Conservation (phyloP, 2,113 vertebrate genomes). For the Rostratula benghalensis region DNA sequence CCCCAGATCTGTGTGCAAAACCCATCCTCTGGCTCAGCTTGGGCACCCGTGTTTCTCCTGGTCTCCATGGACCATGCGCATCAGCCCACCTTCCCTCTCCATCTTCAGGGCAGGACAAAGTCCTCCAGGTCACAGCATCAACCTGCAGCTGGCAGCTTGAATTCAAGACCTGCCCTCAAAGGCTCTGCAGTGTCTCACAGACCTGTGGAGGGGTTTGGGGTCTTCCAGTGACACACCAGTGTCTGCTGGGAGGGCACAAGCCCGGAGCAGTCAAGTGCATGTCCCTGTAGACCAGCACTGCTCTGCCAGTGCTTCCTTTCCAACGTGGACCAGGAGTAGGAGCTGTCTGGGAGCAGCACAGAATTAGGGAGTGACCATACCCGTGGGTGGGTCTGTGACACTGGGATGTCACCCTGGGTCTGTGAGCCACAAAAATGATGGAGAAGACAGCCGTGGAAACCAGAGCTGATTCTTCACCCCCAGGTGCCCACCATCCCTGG, state of each 20-base stretch:
- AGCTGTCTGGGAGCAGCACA: not conserved
- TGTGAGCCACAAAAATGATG: rapidly evolving
- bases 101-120: not conserved
- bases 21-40: not conserved
- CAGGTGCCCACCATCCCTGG: not conserved
- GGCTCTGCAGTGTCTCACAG: not conserved
- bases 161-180: not conserved
- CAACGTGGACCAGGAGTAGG: not conserved
- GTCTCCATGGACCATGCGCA: not conserved
- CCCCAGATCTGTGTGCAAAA: not conserved
- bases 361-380: not conserved
- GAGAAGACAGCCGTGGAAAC: not conserved
- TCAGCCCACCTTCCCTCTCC: not conserved
- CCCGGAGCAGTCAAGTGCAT: not conserved
- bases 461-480: not conserved
- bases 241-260: not conserved
- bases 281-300: not conserved
- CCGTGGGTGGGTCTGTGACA: not conserved
- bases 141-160: not conserved
- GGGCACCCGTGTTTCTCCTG: not conserved
- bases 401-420: not conserved
- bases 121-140: not conserved
- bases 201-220: not conserved
- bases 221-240: not conserved
- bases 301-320: not conserved